Evolutionary conservation across 1,140 invertebrate genomes (phyloP).

Genomic region (Hylaeus volcanicus): DNA sequence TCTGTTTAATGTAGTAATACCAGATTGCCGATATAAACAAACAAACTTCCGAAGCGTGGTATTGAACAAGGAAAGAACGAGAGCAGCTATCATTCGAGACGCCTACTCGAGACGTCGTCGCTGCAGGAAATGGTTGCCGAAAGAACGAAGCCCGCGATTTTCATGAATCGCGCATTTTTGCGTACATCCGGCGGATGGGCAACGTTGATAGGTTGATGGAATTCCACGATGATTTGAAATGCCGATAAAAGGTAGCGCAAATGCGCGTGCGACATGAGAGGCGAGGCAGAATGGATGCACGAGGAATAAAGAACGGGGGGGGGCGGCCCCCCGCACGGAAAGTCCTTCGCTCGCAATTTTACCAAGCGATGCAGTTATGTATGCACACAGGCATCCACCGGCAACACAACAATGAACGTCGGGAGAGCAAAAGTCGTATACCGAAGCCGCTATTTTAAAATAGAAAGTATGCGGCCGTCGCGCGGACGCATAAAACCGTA

Average conservation of each 20-base stretch:
- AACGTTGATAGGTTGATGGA: slow-evolving; percentile 46
- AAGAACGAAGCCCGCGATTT: slow-evolving; percentile 18
- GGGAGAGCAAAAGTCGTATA: slow-evolving; percentile 31
- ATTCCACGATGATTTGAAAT: slow-evolving; percentile 44
- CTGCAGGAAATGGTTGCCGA: neutral
- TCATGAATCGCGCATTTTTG: slow-evolving; percentile 3
- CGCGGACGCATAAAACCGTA: slow-evolving; percentile 20
- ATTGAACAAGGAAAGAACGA: neutral
- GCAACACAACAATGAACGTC: slow-evolving; percentile 32
- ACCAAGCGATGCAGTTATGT: slow-evolving; percentile 41
- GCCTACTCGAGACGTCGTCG: neutral
- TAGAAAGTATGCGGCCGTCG: slow-evolving; percentile 21
- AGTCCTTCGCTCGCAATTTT: slow-evolving; percentile 46
- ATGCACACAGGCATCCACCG: slow-evolving; percentile 19
- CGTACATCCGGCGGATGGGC: neutral
- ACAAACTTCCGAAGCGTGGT: too few species aligned
- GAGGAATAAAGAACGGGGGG: neutral
- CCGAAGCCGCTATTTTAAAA: slow-evolving; percentile 28
- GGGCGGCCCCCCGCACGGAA: slow-evolving; percentile 3
- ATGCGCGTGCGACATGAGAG: neutral
- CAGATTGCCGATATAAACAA: too few species aligned
- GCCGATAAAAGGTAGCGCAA: slow-evolving; percentile 44
- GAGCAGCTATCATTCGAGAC: too few species aligned
- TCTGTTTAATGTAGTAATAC: too few species aligned
- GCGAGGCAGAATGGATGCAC: slow-evolving; percentile 9